Evolutionary conservation across 2,113 vertebrate genomes (phyloP), one percentile per base, ranked within the genome.

Genomic region (Dromas ardeola): DNA sequence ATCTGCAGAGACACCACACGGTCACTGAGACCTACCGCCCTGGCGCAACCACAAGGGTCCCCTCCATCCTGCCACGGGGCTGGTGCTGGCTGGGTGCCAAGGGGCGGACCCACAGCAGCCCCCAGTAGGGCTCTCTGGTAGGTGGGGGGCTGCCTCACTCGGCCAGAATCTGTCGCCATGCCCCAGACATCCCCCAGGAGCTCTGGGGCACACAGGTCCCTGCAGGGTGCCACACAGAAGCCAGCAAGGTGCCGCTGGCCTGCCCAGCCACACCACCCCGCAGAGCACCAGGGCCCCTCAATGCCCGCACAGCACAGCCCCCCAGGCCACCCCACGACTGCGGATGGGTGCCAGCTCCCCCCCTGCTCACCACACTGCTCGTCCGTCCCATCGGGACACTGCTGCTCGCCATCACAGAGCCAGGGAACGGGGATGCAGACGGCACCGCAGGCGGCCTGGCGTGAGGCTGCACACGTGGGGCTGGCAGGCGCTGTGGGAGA

Each of bases 371-470:
- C 97, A 4, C 98, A 98, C 26, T 82, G 96, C 72, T 98, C 97
- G 1, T 98, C 98, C 0, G 85, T 93, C 34, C 97, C 97, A 5
- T 97, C 97, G 0, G 96, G 96, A 69, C 98, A 98, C 47, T 98
- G 98, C 67, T 30, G 86, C 76, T 98, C 96, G 7, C 98, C 98
- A 6, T 98, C 97, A 15, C 98, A 98, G 59, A 98, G 97, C 97
- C 98, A 98, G 13, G 96, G 38, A 42, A 98, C n/a, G 0, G 98
- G 98, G 72, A 98, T 95, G 77, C 98, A 98, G 34, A 74, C 80
- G 1, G 96, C 80, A 21, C 89, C 82, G 52, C 98, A 98, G 3
- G 27, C 4, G 15, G 90, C 97, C 93, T 98, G 98, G 42, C 65
- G 86, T 0, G 88, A 93, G 45, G 88, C 91, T 43, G 88, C 36